Conservation (phyloP, 1,140 invertebrate genomes). For the Agrypnia vestita region DNA sequence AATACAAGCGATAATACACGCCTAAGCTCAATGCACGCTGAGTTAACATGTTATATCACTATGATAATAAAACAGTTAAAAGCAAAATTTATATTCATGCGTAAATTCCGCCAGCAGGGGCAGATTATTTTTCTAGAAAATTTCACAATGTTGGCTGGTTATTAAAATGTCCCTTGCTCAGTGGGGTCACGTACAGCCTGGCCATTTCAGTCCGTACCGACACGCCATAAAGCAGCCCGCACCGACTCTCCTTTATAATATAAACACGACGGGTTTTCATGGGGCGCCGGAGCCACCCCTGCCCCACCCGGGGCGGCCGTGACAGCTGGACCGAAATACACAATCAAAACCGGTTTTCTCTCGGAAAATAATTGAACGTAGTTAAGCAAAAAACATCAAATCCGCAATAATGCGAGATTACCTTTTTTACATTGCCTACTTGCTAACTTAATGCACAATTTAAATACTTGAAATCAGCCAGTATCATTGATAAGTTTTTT, state of each 20-base stretch:
- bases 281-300: constrained; percentile 19
- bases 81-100: neutral
- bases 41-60: too few relatives aligned
- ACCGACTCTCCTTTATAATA: constrained; percentile 34
- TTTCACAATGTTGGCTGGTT: constrained; percentile 29
- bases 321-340: constrained; percentile 3
- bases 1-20: too few relatives aligned
- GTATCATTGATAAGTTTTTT: too few relatives aligned
- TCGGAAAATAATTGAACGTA: too few relatives aligned
- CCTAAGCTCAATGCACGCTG: too few relatives aligned
- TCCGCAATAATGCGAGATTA: too few relatives aligned
- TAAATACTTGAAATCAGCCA: too few relatives aligned
- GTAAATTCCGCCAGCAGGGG: neutral
- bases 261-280: constrained; percentile 43
- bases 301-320: constrained; percentile 14
- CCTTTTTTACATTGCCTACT: too few relatives aligned
- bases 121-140: constrained; percentile 34
- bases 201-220: constrained; percentile 33
- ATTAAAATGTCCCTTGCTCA: constrained; percentile 40
- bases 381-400: too few relatives aligned
- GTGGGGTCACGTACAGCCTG: constrained; percentile 18
- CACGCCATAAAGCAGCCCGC: constrained; percentile 34
- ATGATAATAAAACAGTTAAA: neutral
- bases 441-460: too few relatives aligned
- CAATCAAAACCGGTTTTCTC: constrained; percentile 13